Percentiles rank a stretch among this genome's conserved stretches.
Evolutionary conservation across 2,113 vertebrate species (phyloP).

Genomic region (Mustela nigripes): DNA sequence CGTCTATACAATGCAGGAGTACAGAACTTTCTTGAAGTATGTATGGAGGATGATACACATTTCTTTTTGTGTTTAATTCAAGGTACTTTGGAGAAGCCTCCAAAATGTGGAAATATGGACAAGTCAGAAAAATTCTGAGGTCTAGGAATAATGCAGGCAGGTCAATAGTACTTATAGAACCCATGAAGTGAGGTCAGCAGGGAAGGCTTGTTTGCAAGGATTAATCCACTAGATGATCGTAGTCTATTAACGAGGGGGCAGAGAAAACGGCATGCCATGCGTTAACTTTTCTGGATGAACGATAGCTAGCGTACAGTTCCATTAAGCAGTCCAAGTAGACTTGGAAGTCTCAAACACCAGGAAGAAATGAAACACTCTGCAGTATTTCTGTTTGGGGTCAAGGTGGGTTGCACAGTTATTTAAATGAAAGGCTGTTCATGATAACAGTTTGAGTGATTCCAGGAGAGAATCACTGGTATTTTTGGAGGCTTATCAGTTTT

Average conservation of each 20-base stretch:
- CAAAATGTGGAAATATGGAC: neutral
- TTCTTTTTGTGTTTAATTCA: neutral
- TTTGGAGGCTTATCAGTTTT: neutral
- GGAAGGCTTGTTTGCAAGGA: neutral
- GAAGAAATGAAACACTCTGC: neutral
- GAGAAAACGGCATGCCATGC: accelerated
- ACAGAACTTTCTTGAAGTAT: neutral
- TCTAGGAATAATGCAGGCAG: neutral
- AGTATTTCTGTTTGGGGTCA: neutral
- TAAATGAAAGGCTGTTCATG: neutral
- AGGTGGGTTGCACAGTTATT: neutral
- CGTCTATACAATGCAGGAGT: neutral
- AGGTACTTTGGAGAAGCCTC: neutral
- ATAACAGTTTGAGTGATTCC: neutral
- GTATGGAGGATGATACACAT: neutral
- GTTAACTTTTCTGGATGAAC: neutral
- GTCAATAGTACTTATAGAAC: neutral
- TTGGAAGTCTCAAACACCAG: neutral
- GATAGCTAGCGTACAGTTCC: neutral
- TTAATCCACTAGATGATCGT: neutral
- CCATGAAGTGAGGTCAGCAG: neutral
- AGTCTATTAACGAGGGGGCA: neutral
- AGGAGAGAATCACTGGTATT: neutral
- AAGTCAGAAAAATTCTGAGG: neutral
- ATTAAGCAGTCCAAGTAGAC: neutral